A percentile compares a stretch with the other conserved stretches of the same genome.
These are phyloP conservation scores for Caenorhabditis sp. DNA, from an alignment of 2,888 invertebrate genomes.

Conservation along the genomic window DNA sequence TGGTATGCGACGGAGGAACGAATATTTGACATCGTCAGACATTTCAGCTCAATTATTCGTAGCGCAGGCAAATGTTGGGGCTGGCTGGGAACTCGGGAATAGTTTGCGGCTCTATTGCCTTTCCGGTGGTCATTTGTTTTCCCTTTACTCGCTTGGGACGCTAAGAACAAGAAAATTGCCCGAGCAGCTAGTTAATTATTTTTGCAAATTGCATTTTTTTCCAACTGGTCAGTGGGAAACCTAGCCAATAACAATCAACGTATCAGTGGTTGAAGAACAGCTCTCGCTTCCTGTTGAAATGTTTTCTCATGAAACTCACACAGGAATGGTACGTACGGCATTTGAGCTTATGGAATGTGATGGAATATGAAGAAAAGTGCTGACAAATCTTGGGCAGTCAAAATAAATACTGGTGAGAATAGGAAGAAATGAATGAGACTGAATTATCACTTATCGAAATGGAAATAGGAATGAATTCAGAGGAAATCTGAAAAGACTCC, in stretches of 20 bases:
- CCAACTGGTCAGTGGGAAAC: slow-evolving; percentile 22
- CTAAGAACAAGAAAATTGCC: slow-evolving; percentile 37
- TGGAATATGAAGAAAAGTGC: neutral
- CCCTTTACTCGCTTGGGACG: neutral
- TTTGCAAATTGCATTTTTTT: slow-evolving; percentile 43
- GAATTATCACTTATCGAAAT: slow-evolving; percentile 39
- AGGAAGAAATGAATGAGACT: slow-evolving; percentile 2
- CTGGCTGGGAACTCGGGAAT: slow-evolving; percentile 17
- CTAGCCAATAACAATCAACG: slow-evolving; percentile 28
- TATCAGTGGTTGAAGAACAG: neutral
- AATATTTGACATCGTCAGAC: slow-evolving; percentile 28
- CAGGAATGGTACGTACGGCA: slow-evolving; percentile 53
- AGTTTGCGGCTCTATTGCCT: slow-evolving; percentile 43
- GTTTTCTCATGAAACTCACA: slow-evolving; percentile 26
- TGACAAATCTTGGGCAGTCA: slow-evolving; percentile 20
- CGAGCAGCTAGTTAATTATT: slow-evolving; percentile 36
- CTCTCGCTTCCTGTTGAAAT: neutral
- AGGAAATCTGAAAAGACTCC: slow-evolving; percentile 21
- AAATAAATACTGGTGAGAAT: slow-evolving; percentile 31
- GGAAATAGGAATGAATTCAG: slow-evolving; percentile 15
- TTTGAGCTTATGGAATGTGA: neutral
- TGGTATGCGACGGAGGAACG: slow-evolving; percentile 26
- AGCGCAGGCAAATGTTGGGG: neutral
- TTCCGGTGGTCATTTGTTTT: slow-evolving; percentile 48
- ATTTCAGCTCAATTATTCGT: no score